Evolutionary conservation across 1,140 invertebrate species (phyloP).

Genomic region (Drosophila pseudoananassae): DNA sequence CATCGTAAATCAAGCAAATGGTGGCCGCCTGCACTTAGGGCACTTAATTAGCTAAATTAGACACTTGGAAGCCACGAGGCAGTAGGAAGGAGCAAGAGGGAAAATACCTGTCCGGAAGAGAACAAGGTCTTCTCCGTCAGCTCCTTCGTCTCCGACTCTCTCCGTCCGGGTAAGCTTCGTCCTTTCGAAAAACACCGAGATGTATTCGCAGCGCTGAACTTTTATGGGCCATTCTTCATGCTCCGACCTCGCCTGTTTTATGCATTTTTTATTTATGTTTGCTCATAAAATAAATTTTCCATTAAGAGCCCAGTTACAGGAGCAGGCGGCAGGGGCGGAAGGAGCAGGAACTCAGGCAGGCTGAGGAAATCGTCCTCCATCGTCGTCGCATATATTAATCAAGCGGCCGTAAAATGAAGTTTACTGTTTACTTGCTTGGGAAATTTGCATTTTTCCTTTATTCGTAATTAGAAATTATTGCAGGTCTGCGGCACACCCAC

Average conservation of each 20-base stretch:
- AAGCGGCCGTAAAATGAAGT: constrained; percentile 66
- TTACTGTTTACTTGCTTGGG: constrained; percentile 45
- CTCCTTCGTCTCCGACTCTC: background rate
- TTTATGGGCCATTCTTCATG: constrained; percentile 66
- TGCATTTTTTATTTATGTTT: constrained; percentile 75
- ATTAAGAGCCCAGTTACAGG: constrained; percentile 54
- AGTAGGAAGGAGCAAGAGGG: constrained; percentile 5
- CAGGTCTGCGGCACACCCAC: constrained; percentile 1
- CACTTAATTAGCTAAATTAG: constrained; percentile 70
- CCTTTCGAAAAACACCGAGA: background rate
- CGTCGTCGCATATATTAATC: constrained; percentile 55
- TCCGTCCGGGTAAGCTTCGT: constrained; percentile 1
- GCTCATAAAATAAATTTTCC: constrained; percentile 77
- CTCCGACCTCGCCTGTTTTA: constrained; percentile 52
- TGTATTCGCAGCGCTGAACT: constrained; percentile 52
- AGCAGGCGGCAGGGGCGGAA: background rate
- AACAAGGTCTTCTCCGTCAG: constrained; percentile 18
- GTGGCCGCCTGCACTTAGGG: constrained; percentile 22
- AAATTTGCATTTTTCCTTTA: constrained; percentile 58
- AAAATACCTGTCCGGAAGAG: constrained; percentile 22
- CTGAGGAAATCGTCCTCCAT: constrained; percentile 34
- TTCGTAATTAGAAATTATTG: constrained; percentile 71
- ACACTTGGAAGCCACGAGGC: constrained; percentile 39
- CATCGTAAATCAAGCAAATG: constrained; percentile 38
- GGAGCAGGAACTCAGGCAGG: too few relatives aligned